phyloP scores from a whole-genome alignment of 2,888 invertebrate genomes.

The Tryphoninae sp. region DNA sequence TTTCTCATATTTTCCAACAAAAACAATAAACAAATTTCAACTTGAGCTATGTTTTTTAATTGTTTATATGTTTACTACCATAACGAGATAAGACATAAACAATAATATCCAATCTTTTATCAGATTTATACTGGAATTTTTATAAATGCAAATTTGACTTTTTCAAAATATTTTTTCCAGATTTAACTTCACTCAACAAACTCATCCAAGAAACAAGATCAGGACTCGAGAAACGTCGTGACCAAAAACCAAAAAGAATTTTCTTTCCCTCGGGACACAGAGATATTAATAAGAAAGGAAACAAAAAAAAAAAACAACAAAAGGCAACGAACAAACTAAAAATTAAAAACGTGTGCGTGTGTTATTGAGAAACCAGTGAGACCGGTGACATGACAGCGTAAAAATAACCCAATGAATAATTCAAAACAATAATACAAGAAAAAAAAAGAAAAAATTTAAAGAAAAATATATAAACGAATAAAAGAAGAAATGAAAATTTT shows the following conservation, averaged over 20 bases:
- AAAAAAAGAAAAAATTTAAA: constrained; percentile 69
- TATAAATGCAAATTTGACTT: too few species aligned
- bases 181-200: not conserved
- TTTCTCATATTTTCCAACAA: too few species aligned
- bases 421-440: constrained; percentile 45
- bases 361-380: constrained; percentile 2
- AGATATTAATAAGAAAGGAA: not conserved
- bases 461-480: constrained; percentile 65
- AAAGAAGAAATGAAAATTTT: constrained; percentile 67
- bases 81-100: too few species aligned
- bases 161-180: too few species aligned
- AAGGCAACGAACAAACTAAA: not conserved
- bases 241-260: not conserved
- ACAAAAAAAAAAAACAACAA: not conserved
- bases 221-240: constrained; percentile 16
- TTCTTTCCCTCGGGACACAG: not conserved
- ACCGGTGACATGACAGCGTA: not conserved
- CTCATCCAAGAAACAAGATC: not conserved
- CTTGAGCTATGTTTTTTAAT: too few species aligned
- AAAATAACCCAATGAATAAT: constrained; percentile 64
- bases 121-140: too few species aligned
- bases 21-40: too few species aligned
- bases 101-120: too few species aligned
- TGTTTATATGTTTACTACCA: too few species aligned
- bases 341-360: constrained; percentile 1